Evolutionary conservation across 2,888 invertebrate genomes (phyloP).

Genomic region (Habroteleia sp.): DNA sequence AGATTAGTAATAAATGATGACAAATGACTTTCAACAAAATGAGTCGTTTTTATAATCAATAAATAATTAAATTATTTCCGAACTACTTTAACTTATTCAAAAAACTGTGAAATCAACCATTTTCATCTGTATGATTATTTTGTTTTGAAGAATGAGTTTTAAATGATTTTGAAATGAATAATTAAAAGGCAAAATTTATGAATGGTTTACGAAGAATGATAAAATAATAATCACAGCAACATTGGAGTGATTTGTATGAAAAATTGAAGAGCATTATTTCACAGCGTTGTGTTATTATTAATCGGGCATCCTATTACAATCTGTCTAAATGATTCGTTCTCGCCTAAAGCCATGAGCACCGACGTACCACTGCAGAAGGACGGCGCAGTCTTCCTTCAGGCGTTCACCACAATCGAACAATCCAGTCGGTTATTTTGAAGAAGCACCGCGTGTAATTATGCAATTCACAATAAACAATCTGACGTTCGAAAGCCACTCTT

Average conservation of each 20-base stretch:
- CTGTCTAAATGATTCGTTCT: conserved; percentile 61
- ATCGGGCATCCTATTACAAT: conserved; percentile 58
- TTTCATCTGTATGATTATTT: no score
- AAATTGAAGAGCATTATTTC: conserved; percentile 45
- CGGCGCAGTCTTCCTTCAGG: conserved; percentile 59
- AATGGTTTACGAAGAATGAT: conserved; percentile 29
- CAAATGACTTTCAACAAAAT: no score
- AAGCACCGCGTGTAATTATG: conserved; percentile 49
- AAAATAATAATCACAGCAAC: conserved; percentile 46
- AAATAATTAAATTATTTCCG: no score
- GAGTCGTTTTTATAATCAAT: no score
- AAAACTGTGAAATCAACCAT: no score
- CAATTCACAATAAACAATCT: conserved; percentile 57
- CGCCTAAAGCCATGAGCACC: conserved; percentile 58
- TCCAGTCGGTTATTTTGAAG: conserved; percentile 53
- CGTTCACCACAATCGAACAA: conserved; percentile 53
- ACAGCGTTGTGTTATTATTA: conserved; percentile 52
- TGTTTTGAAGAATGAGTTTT: neutral
- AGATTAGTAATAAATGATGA: no score
- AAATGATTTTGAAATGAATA: conserved; percentile 4
- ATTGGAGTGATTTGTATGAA: conserved; percentile 45
- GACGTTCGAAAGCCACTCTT: conserved; percentile 16
- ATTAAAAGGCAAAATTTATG: conserved; percentile 18
- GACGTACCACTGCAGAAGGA: conserved; percentile 57
- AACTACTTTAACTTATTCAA: no score